Percentiles rank a stretch among this genome's conserved stretches.
Evolutionary conservation across 2,888 invertebrate genomes (phyloP).

Genomic region (Epirrita christyi): DNA sequence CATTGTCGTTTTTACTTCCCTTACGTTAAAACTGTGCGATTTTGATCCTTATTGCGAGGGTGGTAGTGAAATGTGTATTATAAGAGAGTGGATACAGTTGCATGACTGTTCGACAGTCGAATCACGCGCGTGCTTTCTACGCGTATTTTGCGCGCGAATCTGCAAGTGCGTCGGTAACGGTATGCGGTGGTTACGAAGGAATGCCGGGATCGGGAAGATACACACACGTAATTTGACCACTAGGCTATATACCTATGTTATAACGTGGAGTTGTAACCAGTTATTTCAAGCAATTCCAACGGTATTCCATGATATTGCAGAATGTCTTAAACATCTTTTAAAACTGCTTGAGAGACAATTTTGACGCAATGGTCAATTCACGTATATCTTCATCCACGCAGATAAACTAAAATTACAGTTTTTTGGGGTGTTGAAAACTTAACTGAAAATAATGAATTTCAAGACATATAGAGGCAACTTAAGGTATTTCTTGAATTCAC

Average conservation of each 20-base stretch:
- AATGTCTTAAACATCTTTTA: too few relatives aligned
- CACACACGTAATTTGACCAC: slow-evolving; percentile 28
- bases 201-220: slow-evolving; percentile 49
- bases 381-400: too few relatives aligned
- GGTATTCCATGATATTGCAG: slow-evolving; percentile 1
- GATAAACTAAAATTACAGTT: too few relatives aligned
- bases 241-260: slow-evolving; percentile 11
- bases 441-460: too few relatives aligned
- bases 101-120: slow-evolving; percentile 65
- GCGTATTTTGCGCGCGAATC: slow-evolving; percentile 80
- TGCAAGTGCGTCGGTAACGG: slow-evolving; percentile 73
- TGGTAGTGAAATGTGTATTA: slow-evolving; percentile 43
- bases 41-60: slow-evolving; percentile 54
- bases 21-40: slow-evolving; percentile 48
- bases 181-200: slow-evolving; percentile 70
- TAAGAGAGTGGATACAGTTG: slow-evolving; percentile 33
- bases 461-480: too few relatives aligned
- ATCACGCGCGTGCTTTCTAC: slow-evolving; percentile 82
- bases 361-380: too few relatives aligned
- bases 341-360: background rate
- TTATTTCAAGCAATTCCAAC: slow-evolving; percentile 15
- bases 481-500: too few relatives aligned
- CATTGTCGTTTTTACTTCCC: slow-evolving; percentile 48
- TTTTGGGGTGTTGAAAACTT: too few relatives aligned
- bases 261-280: slow-evolving; percentile 9